A percentile compares a stretch with the other conserved stretches of the same genome.
Conservation (phyloP, 2,113 vertebrate genomes). For the Neogobius melanostomus region DNA sequence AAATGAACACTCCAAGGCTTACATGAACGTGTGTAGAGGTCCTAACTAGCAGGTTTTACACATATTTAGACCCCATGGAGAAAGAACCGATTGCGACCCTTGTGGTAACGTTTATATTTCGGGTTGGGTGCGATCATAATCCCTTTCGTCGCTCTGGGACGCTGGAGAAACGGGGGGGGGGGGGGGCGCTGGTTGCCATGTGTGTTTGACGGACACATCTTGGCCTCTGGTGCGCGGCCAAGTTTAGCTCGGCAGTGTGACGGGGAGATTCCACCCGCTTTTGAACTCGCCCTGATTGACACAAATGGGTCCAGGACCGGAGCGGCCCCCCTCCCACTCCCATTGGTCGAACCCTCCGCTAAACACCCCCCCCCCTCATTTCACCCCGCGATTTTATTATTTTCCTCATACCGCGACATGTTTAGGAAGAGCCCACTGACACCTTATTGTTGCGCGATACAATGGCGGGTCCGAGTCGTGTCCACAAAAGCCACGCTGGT, state of each 20-base stretch:
- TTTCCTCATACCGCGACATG: slow-evolving; percentile 70
- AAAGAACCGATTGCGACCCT: too few relatives aligned
- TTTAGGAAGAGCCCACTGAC: slow-evolving; percentile 80
- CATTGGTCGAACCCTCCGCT: slow-evolving; percentile 52
- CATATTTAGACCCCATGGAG: too few relatives aligned
- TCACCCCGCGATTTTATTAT: slow-evolving; percentile 27
- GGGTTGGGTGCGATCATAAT: too few relatives aligned
- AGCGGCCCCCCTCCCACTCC: slow-evolving; percentile 41
- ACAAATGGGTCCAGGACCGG: slow-evolving; percentile 62
- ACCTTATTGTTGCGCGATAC: slow-evolving; percentile 73
- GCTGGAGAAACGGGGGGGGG: slow-evolving; percentile 35
- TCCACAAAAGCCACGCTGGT: slow-evolving; percentile 56
- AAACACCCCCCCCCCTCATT: background rate
- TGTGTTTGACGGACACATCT: slow-evolving; percentile 72
- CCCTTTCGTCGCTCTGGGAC: background rate
- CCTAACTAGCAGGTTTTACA: too few relatives aligned
- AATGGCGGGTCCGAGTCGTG: slow-evolving; percentile 65
- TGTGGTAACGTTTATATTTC: too few relatives aligned
- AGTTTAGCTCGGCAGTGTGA: slow-evolving; percentile 57
- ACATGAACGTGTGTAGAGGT: too few relatives aligned
- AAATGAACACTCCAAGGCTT: too few relatives aligned
- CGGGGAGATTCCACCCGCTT: slow-evolving; percentile 66
- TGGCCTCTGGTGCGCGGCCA: slow-evolving; percentile 58
- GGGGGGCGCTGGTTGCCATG: slow-evolving; percentile 65
- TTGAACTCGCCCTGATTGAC: slow-evolving; percentile 71